Evolutionary conservation across 1,140 invertebrate species (phyloP).

Genomic region (Mizuhopecten yessoensis): DNA sequence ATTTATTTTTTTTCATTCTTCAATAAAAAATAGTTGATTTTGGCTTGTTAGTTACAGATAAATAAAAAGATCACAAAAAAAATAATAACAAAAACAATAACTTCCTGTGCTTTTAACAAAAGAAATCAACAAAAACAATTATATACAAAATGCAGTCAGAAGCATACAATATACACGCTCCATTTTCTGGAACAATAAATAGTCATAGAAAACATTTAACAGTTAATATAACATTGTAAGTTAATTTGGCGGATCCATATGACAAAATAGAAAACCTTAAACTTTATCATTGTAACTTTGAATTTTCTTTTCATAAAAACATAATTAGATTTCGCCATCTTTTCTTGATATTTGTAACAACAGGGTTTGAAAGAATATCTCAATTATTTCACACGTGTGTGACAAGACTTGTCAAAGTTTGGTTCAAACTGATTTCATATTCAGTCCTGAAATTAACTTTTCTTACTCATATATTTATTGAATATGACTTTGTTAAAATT

Average conservation of each 20-base stretch:
- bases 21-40: not conserved
- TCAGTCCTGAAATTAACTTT: not conserved
- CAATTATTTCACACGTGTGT: no score
- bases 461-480: no score
- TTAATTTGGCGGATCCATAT: not conserved
- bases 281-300: not conserved
- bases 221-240: not conserved
- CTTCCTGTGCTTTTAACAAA: not conserved
- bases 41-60: not conserved
- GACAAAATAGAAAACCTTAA: not conserved
- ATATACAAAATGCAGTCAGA: not conserved
- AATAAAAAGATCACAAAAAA: slow-evolving; percentile 6
- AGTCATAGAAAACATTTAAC: not conserved
- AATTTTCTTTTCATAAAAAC: no score
- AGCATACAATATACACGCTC: not conserved
- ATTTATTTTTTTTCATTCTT: not conserved
- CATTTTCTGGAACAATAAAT: not conserved
- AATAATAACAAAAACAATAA: not conserved
- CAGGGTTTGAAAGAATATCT: no score
- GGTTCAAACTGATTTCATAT: no score
- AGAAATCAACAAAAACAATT: not conserved
- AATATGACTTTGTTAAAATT: no score
- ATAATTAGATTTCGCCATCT: no score
- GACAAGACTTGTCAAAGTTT: no score
- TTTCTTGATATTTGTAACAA: no score